These are phyloP conservation scores for Drosophila lowei DNA, from an alignment of 1,140 invertebrate species.

Conservation along the genomic window DNA sequence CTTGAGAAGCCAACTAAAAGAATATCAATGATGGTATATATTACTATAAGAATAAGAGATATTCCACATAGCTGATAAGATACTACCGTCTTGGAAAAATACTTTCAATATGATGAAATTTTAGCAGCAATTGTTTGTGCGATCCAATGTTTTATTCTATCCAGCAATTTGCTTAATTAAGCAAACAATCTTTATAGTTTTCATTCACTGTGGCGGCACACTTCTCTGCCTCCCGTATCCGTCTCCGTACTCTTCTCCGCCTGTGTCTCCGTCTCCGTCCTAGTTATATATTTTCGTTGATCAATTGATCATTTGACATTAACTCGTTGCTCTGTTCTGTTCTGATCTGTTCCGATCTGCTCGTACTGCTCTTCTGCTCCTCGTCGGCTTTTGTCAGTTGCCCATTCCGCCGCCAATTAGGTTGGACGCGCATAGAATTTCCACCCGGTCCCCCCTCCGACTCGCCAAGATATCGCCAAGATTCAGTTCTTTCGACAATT, in stretches of 20 bases:
- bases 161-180: constrained; percentile 32
- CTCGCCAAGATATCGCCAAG: constrained; percentile 39
- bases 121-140: no score
- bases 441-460: constrained; percentile 10
- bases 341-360: constrained; percentile 13
- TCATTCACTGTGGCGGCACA: constrained; percentile 40
- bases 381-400: constrained; percentile 51
- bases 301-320: constrained; percentile 78
- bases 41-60: no score
- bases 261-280: constrained; percentile 37
- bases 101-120: no score
- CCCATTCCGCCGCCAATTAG: constrained; percentile 51
- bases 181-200: constrained; percentile 37
- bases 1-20: no score
- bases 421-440: constrained; percentile 51
- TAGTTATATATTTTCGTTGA: constrained; percentile 56
- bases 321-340: constrained; percentile 44
- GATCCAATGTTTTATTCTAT: neutral
- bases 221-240: neutral
- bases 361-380: constrained; percentile 30
- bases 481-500: constrained; percentile 78
- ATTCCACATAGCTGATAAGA: no score
- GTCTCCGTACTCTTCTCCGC: constrained; percentile 8
- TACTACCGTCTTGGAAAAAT: no score
- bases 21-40: no score